Conservation (phyloP, 2,888 invertebrate genomes). For the Hololepta plana region DNA sequence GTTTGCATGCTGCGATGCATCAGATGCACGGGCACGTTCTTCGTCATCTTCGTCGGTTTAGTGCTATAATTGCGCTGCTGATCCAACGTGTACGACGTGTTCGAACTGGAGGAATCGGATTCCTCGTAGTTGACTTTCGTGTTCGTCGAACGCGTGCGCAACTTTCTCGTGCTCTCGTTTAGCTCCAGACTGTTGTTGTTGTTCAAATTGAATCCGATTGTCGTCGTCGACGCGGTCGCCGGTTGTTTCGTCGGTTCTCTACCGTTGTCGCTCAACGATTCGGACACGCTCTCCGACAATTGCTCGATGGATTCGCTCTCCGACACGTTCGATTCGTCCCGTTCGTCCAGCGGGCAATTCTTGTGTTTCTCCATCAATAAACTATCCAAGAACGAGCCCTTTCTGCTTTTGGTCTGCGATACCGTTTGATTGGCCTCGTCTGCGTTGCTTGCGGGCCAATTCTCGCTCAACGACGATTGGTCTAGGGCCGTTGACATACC, state of each 20-base stretch:
- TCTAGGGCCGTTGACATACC: slow-evolving; percentile 47
- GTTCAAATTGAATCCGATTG: slow-evolving; percentile 18
- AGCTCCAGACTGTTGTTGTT: slow-evolving; percentile 33
- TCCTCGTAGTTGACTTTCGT: slow-evolving; percentile 12
- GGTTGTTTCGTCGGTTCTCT: slow-evolving; percentile 6
- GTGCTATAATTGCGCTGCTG: background rate
- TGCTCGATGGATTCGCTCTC: slow-evolving; percentile 31
- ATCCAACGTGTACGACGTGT: slow-evolving; percentile 1
- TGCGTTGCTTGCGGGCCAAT: slow-evolving; percentile 53
- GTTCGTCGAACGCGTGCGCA: slow-evolving; percentile 14
- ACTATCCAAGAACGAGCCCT: slow-evolving; percentile 12
- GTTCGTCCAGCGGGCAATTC: slow-evolving; percentile 7
- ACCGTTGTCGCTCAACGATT: slow-evolving; percentile 19
- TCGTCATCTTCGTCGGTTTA: slow-evolving; percentile 7
- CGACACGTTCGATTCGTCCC: slow-evolving; percentile 16
- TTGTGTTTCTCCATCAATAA: slow-evolving; percentile 18
- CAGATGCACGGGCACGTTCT: slow-evolving; percentile 31
- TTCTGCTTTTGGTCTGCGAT: slow-evolving; percentile 11
- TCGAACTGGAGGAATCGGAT: slow-evolving; percentile 10
- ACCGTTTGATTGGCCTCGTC: slow-evolving; percentile 27
- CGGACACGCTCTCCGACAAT: slow-evolving; percentile 27
- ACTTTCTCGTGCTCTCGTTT: slow-evolving; percentile 11
- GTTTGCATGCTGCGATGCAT: slow-evolving; percentile 64
- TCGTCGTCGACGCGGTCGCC: slow-evolving; percentile 5
- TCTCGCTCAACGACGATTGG: slow-evolving; percentile 46